Base-by-base conservation (phyloP, 2,797 vertebrate genomes). In the Peromyscus nudipes region DNA sequence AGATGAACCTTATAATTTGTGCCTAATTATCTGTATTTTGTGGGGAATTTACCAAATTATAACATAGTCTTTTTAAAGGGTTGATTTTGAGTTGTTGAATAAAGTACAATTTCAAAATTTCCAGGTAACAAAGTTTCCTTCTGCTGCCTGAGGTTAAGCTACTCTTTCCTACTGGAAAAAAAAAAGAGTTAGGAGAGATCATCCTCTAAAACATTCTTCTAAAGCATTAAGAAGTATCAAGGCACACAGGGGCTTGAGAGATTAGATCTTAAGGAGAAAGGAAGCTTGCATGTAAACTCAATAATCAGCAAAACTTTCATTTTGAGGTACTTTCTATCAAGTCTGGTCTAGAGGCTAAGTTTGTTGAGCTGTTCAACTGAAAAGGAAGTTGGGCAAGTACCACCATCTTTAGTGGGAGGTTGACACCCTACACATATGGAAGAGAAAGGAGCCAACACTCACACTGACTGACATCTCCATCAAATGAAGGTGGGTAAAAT, bases 41-140 rank as follows among this genome's bases (percentile, higher is more conserved):
- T 87, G 46, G 60, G 17, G 89, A 95, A 89, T 9, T 60, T 55
- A 71, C 0, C 25, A 89, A 89, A 83, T 85, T 92, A 57, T 7
- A 93, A 79, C 23, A 60, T 55, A 60, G 31, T 91, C 27, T 27
- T 95, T 87, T 80, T 91, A 69, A 80, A 81, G 4, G 12, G 12
- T n/a, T 79, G 2, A 43, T 65, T 67, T 93, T 88, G 60, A 96
- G n/a, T n/a, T 37, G 6, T 21, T 88, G 23, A 71, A 49, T 76
- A 69, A 67, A 65, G 13, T 46, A 16, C 46, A 55, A 52, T 40
- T 92, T 86, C 12, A 52, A 90, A 92, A 85, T 87, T 88, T 83
- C 11, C 62, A 40, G 62, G 14, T 92, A 88, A 43, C 1, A 55
- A 16, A 57, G 57, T 96, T 91, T 86, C 19, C 34, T 83, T n/a